Conservation (phyloP, 1,140 invertebrate species). For the Drosophila hydei region DNA sequence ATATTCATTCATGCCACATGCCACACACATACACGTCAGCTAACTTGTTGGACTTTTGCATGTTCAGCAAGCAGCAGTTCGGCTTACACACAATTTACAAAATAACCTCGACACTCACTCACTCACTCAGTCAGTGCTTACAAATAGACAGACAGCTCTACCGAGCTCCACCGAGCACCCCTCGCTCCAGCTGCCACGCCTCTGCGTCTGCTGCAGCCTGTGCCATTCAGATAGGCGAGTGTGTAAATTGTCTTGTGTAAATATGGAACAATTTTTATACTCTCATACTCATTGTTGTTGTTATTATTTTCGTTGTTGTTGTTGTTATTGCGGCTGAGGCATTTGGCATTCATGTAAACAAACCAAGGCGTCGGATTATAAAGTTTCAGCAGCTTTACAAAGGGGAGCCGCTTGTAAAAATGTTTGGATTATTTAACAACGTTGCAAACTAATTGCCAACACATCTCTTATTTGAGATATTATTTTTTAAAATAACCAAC, state of each 20-base stretch:
- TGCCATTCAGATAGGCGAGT: constrained; percentile 44
- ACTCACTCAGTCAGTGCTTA: constrained; percentile 31
- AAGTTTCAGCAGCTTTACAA: constrained; percentile 70
- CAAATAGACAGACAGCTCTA: constrained; percentile 45
- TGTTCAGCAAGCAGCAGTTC: constrained; percentile 69
- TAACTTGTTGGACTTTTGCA: constrained; percentile 75
- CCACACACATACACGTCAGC: constrained; percentile 30
- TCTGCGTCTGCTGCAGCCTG: background rate
- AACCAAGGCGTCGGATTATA: constrained; percentile 77
- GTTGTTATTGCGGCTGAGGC: constrained; percentile 49
- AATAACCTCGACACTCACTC: constrained; percentile 53
- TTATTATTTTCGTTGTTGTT: constrained; percentile 44
- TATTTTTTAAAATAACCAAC: background rate
- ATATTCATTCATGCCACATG: constrained; percentile 8
- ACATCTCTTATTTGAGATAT: constrained; percentile 13
- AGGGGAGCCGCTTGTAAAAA: constrained; percentile 63
- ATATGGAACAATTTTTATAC: constrained; percentile 65
- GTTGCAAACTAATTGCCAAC: constrained; percentile 74
- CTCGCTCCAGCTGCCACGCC: background rate
- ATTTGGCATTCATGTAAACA: constrained; percentile 67
- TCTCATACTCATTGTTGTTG: constrained; percentile 21
- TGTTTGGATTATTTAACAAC: constrained; percentile 72
- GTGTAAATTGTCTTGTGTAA: constrained; percentile 79
- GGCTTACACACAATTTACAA: constrained; percentile 80
- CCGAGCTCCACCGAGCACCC: background rate